A percentile compares a stretch with the other conserved stretches of the same genome.
Conservation (phyloP, 1,140 invertebrate species). For the Adelges cooleyi region DNA sequence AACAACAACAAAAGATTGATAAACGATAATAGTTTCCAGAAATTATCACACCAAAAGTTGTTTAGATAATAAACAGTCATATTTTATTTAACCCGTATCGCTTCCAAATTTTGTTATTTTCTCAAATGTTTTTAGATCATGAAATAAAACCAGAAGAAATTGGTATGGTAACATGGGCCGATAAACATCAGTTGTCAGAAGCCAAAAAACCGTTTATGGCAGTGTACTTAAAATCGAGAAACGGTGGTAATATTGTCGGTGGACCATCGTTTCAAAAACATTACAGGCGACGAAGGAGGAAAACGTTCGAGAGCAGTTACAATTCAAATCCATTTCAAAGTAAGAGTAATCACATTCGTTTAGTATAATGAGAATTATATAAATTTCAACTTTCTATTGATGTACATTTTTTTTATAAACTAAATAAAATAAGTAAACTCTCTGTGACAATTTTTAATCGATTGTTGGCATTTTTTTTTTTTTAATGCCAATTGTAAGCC, state of each 20-base stretch:
- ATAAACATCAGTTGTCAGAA: slow-evolving; percentile 49
- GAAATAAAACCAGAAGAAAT: slow-evolving; percentile 71
- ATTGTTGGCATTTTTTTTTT: too few relatives aligned
- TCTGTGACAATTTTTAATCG: too few relatives aligned
- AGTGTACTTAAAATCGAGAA: slow-evolving; percentile 62
- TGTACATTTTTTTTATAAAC: too few relatives aligned
- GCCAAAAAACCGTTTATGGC: slow-evolving; percentile 82
- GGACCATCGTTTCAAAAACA: slow-evolving; percentile 39
- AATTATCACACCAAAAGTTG: too few relatives aligned
- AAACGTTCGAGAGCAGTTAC: slow-evolving; percentile 34
- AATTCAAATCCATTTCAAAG: slow-evolving; percentile 32
- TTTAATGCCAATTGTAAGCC: too few relatives aligned
- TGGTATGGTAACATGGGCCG: slow-evolving; percentile 56
- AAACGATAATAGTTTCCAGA: background rate
- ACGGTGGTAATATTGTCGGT: slow-evolving; percentile 41
- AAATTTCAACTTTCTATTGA: too few relatives aligned
- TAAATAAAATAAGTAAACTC: too few relatives aligned
- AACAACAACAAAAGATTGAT: background rate
- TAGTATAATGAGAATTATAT: too few relatives aligned
- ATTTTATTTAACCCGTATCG: too few relatives aligned
- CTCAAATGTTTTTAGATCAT: slow-evolving; percentile 45
- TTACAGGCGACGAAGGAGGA: slow-evolving; percentile 44
- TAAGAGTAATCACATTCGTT: too few relatives aligned
- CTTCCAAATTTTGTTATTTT: background rate
- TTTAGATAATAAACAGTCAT: too few relatives aligned